Conservation (phyloP, 2,113 vertebrate genomes). For the Siphamia tubifer region DNA sequence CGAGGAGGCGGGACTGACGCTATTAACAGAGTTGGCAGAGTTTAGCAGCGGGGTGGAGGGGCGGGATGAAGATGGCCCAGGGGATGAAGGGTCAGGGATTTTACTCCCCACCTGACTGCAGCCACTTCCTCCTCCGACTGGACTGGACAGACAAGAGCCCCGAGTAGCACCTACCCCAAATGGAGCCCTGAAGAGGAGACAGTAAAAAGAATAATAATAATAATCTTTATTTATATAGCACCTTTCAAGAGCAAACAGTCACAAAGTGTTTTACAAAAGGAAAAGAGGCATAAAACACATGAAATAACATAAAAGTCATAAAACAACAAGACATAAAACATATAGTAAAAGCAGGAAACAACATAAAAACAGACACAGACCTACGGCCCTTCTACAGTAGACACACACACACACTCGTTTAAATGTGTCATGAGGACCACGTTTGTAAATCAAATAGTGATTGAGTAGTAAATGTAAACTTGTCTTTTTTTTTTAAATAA, state of each 20-base stretch:
- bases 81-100: constrained; percentile 76
- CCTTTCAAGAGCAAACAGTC: too few relatives aligned
- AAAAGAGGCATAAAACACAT: too few relatives aligned
- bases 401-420: too few relatives aligned
- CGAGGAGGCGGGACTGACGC: constrained; percentile 74
- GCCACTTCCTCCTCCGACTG: constrained; percentile 59
- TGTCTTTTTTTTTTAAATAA: too few relatives aligned
- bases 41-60: constrained; percentile 75
- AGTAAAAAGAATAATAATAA: neutral
- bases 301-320: too few relatives aligned
- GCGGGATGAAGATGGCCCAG: constrained; percentile 69
- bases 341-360: neutral
- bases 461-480: too few relatives aligned
- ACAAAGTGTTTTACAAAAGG: too few relatives aligned
- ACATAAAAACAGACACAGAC: too few relatives aligned
- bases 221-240: too few relatives aligned
- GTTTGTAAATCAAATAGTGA: too few relatives aligned
- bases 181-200: constrained; percentile 81
- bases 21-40: constrained; percentile 40
- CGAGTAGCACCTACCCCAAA: constrained; percentile 81
- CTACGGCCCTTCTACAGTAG: too few relatives aligned
- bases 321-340: neutral
- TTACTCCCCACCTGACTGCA: constrained; percentile 45
- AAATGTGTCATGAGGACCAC: too few relatives aligned
- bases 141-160: constrained; percentile 77